phyloP scores from a whole-genome alignment of 2,113 vertebrate genomes.

The Aptenodytes patagonicus region DNA sequence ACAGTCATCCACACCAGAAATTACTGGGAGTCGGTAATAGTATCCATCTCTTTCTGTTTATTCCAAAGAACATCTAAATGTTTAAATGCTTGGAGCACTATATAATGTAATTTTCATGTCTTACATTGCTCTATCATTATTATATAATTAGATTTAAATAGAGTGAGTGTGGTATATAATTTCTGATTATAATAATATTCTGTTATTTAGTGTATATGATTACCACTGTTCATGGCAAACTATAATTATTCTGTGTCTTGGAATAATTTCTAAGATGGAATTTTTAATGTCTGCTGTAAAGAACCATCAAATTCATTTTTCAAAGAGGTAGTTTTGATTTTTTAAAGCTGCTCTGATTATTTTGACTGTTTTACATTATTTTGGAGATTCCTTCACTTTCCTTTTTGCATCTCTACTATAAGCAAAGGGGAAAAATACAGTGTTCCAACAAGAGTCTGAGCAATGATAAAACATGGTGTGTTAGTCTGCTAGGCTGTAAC shows the following conservation, averaged over 20 bases:
- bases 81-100: background rate
- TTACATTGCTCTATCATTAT: background rate
- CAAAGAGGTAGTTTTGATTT: background rate
- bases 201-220: background rate
- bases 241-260: background rate
- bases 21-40: background rate
- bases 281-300: background rate
- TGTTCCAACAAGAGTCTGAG: background rate
- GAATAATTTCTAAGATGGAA: background rate
- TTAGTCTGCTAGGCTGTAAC: background rate
- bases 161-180: background rate
- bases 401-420: background rate
- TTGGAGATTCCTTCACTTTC: background rate
- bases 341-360: constrained; percentile 22
- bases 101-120: background rate
- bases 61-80: background rate
- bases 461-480: background rate
- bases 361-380: constrained; percentile 5
- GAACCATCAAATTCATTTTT: background rate
- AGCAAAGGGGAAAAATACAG: background rate
- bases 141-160: background rate
- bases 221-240: background rate
- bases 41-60: background rate
- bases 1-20: background rate
- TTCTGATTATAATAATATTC: background rate